Evolutionary conservation across 2,888 invertebrate genomes (phyloP).

Genomic region (Ichneumon xanthorius): DNA sequence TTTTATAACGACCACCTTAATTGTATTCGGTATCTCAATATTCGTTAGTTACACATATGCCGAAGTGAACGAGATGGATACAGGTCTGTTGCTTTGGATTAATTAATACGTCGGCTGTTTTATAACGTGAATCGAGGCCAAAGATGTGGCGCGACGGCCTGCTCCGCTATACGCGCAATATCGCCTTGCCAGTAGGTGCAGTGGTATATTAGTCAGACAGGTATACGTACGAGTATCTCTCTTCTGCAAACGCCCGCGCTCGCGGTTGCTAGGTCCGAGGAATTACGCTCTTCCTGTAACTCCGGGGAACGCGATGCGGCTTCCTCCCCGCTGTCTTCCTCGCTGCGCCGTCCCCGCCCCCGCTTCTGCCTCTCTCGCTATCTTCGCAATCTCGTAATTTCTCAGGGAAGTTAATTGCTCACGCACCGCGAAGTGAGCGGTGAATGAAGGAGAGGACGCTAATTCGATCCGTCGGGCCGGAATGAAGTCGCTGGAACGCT

Average conservation of each 20-base stretch:
- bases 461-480: slow-evolving; percentile 70
- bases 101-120: slow-evolving; percentile 65
- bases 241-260: slow-evolving; percentile 39
- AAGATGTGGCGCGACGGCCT: slow-evolving; percentile 63
- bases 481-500: slow-evolving; percentile 69
- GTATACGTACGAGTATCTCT: slow-evolving; percentile 28
- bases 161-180: slow-evolving; percentile 36
- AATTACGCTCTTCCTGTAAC: slow-evolving; percentile 80
- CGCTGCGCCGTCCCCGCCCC: slow-evolving; percentile 52
- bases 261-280: slow-evolving; percentile 77
- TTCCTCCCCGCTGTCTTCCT: slow-evolving; percentile 1
- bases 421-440: slow-evolving; percentile 76
- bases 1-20: neutral
- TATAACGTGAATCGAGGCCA: slow-evolving; percentile 65
- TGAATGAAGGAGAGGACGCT: slow-evolving; percentile 71
- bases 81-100: slow-evolving; percentile 46
- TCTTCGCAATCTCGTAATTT: slow-evolving; percentile 76
- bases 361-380: slow-evolving; percentile 52
- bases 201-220: slow-evolving; percentile 44
- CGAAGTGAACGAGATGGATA: slow-evolving; percentile 9
- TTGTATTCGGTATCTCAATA: slow-evolving; percentile 41
- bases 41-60: slow-evolving; percentile 40
- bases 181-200: slow-evolving; percentile 37
- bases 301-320: slow-evolving; percentile 78
- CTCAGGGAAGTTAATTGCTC: slow-evolving; percentile 79